Conservation (phyloP, 2,888 invertebrate species). For the Agonopterix heracliana region DNA sequence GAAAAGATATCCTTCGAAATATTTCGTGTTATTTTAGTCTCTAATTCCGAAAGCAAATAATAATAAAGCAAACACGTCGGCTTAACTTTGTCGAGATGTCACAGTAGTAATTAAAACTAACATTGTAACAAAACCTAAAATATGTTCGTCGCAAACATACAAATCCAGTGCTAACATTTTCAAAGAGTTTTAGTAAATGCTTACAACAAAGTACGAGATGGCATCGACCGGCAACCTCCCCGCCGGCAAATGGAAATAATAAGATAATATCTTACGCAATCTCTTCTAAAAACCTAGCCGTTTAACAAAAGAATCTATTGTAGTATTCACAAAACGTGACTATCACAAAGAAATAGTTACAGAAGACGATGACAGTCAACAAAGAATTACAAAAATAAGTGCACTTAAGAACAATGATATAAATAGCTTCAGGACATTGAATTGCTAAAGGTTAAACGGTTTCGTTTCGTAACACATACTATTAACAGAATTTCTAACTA, state of each 20-base stretch:
- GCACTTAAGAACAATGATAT: constrained; percentile 30
- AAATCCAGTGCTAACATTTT: constrained; percentile 25
- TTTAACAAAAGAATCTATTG: constrained; percentile 7
- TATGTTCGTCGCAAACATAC: constrained; percentile 15
- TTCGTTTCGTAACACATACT: constrained; percentile 38
- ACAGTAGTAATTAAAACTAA: constrained; percentile 35
- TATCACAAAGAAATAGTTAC: constrained; percentile 20
- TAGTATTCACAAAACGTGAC: constrained; percentile 17
- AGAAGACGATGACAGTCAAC: constrained; percentile 22
- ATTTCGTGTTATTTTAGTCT: background rate
- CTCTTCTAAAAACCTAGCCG: constrained; percentile 15
- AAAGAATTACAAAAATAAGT: constrained; percentile 31
- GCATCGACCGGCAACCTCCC: constrained; percentile 19
- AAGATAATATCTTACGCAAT: constrained; percentile 41
- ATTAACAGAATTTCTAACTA: constrained; percentile 22
- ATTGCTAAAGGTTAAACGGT: constrained; percentile 43
- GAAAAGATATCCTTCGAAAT: background rate
- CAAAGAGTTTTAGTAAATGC: constrained; percentile 17
- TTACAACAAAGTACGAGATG: constrained; percentile 38
- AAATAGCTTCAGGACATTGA: constrained; percentile 51
- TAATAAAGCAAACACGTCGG: background rate
- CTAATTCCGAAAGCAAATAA: background rate
- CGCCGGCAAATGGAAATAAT: constrained; percentile 27
- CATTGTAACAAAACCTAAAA: constrained; percentile 35
- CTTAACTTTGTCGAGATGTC: background rate